Conservation (phyloP, 2,888 invertebrate genomes). For the Corbicula japonica region DNA sequence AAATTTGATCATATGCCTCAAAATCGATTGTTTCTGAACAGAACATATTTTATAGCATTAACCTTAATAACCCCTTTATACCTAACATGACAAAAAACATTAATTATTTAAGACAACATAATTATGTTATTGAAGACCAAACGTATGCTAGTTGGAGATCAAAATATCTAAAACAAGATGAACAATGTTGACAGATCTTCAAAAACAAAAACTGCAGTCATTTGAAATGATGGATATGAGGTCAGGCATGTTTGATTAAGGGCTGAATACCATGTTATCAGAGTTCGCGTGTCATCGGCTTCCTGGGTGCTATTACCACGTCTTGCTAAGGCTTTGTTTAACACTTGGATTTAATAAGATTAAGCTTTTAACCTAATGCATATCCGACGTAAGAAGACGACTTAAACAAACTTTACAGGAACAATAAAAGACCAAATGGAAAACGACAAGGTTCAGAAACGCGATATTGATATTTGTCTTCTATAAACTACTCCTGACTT, state of each 20-base stretch:
- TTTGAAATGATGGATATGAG: conserved; percentile 12
- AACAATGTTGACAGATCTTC: background rate
- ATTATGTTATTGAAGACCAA: no score
- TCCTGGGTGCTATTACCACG: conserved; percentile 28
- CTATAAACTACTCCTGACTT: background rate
- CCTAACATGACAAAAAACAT: no score
- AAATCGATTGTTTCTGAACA: no score
- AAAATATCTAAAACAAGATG: no score
- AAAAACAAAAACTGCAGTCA: background rate
- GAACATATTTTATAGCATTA: no score
- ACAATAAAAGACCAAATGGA: conserved; percentile 16
- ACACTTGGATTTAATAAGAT: conserved; percentile 17
- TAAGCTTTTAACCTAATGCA: conserved; percentile 43
- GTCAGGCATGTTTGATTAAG: conserved; percentile 24
- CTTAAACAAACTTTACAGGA: conserved; percentile 1
- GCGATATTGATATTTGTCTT: conserved; percentile 11
- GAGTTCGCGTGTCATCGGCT: conserved; percentile 29
- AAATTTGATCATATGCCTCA: no score
- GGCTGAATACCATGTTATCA: conserved; percentile 29
- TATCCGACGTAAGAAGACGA: conserved; percentile 12
- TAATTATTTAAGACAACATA: no score
- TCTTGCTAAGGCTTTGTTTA: conserved; percentile 21
- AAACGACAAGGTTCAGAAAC: background rate
- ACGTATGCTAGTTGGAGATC: no score
- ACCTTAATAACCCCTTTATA: no score